These are phyloP conservation scores for Eueides isabella DNA, from an alignment of 1,140 invertebrate species.

Conservation along the genomic window DNA sequence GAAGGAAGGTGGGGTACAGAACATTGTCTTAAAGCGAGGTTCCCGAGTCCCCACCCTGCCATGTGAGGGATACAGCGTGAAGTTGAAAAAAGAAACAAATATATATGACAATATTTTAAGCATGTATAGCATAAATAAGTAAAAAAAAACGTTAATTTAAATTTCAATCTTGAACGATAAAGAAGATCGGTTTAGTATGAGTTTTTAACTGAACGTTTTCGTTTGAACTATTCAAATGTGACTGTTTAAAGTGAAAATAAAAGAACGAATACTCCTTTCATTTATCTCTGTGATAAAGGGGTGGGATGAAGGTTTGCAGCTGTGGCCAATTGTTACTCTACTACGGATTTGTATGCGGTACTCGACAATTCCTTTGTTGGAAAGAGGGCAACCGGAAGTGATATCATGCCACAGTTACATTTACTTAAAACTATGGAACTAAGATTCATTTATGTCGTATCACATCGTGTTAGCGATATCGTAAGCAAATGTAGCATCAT, in stretches of 20 bases:
- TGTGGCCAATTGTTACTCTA: constrained; percentile 65
- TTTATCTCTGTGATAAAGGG: constrained; percentile 62
- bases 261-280: constrained; percentile 55
- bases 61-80: too few species aligned
- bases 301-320: constrained; percentile 54
- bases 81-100: too few species aligned
- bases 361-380: constrained; percentile 59
- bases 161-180: not conserved
- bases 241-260: constrained; percentile 58
- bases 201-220: constrained; percentile 32
- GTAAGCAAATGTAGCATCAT: too few species aligned
- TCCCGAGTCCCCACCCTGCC: too few species aligned
- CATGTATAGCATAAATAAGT: too few species aligned
- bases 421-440: not conserved
- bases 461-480: too few species aligned
- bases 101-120: too few species aligned
- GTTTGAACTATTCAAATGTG: constrained; percentile 66
- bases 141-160: not conserved
- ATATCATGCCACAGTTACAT: constrained; percentile 34
- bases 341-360: constrained; percentile 56
- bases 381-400: constrained; percentile 42
- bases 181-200: not conserved
- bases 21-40: too few species aligned
- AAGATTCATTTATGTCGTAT: not conserved
- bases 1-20: too few species aligned